Conservation (phyloP, 2,113 vertebrate species). For the Martes martes region DNA sequence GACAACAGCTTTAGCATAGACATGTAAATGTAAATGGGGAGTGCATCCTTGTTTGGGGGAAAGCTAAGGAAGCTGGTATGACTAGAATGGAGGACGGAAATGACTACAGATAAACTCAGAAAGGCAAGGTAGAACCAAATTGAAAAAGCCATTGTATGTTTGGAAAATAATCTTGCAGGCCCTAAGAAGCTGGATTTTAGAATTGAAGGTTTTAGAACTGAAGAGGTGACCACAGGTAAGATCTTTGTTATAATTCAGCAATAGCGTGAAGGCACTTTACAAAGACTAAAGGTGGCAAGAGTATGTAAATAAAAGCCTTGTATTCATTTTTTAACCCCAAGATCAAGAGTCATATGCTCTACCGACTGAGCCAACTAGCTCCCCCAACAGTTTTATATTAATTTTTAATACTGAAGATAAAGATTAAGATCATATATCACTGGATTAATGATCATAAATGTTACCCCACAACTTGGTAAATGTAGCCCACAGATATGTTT, state of each 20-base stretch:
- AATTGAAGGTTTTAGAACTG: not conserved
- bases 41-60: not conserved
- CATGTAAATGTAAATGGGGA: not conserved
- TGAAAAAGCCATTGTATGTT: not conserved
- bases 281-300: not conserved
- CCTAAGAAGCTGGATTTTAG: not conserved
- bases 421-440: not conserved
- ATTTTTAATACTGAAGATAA: conserved; percentile 36
- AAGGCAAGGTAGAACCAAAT: not conserved
- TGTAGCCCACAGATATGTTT: not conserved
- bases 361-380: not conserved
- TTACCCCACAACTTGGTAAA: not conserved
- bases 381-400: not conserved
- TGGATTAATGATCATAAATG: not conserved
- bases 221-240: not conserved
- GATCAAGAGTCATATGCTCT: not conserved
- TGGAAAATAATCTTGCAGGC: not conserved
- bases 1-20: not conserved
- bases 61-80: not conserved
- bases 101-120: not conserved
- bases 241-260: not conserved
- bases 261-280: not conserved
- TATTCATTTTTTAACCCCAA: not conserved
- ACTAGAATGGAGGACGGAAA: not conserved
- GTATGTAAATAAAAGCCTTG: not conserved